Conservation (phyloP, 2,113 vertebrate genomes). For the Saccopteryx leptura region DNA sequence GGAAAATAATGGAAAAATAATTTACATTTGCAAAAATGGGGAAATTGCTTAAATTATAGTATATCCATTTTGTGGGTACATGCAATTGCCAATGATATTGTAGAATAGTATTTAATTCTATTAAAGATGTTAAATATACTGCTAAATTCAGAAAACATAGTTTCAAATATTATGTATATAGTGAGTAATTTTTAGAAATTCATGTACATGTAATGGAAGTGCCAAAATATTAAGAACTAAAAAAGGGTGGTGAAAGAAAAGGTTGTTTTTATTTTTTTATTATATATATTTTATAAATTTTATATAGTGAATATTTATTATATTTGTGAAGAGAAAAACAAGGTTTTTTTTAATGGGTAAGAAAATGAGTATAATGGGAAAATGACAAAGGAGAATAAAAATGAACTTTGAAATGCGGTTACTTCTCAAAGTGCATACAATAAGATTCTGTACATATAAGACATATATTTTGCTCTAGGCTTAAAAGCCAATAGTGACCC, state of each 20-base stretch:
- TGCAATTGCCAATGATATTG: neutral
- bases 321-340: slow-evolving; percentile 40
- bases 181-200: neutral
- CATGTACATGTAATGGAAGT: neutral
- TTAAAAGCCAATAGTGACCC: neutral
- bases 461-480: neutral
- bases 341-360: neutral
- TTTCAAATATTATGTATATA: slow-evolving; percentile 23
- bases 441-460: neutral
- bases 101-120: neutral
- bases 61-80: neutral
- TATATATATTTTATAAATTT: slow-evolving; percentile 37
- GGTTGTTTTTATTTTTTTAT: neutral
- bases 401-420: slow-evolving; percentile 35
- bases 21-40: neutral
- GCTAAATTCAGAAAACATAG: slow-evolving; percentile 19
- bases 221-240: slow-evolving; percentile 41
- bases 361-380: slow-evolving; percentile 27
- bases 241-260: neutral
- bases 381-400: slow-evolving; percentile 26
- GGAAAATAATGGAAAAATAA: slow-evolving; percentile 35
- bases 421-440: neutral
- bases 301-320: neutral
- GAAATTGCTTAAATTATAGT: neutral
- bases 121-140: slow-evolving; percentile 15